Evolutionary conservation across 2,888 invertebrate species (phyloP).

Genomic region (Reticulitermes lucifugus): DNA sequence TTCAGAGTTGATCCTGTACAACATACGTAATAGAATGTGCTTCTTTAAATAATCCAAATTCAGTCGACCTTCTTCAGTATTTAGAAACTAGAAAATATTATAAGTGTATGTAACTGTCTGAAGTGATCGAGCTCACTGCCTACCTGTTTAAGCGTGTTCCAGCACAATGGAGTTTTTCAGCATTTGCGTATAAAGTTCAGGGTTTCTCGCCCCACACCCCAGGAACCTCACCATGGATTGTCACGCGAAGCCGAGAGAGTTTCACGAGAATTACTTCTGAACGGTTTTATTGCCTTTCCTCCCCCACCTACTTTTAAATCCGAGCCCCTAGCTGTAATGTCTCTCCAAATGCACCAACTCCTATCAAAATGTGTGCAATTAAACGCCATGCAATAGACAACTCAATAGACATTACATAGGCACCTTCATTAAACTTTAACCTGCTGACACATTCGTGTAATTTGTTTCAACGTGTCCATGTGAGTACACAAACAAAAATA

Average conservation of each 20-base stretch:
- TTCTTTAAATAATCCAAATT: too few species aligned
- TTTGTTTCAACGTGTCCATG: neutral
- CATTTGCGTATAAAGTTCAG: constrained; percentile 4
- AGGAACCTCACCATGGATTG: neutral
- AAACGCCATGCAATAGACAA: neutral
- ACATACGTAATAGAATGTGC: too few species aligned
- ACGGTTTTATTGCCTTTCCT: constrained; percentile 22
- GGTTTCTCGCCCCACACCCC: neutral
- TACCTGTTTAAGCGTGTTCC: neutral
- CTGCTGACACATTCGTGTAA: neutral
- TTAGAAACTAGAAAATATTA: too few species aligned
- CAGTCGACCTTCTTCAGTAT: too few species aligned
- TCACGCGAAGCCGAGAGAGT: constrained; percentile 25
- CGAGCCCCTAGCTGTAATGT: neutral
- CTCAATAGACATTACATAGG: neutral
- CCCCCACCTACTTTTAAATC: neutral
- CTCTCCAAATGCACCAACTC: neutral
- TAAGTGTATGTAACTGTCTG: neutral
- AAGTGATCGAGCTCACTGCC: neutral
- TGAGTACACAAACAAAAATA: too few species aligned
- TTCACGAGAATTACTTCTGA: constrained; percentile 21
- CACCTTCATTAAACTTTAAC: neutral
- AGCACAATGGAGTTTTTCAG: constrained; percentile 1
- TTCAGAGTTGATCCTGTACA: too few species aligned
- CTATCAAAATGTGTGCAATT: constrained; percentile 18